Evolutionary conservation across 2,888 invertebrate genomes (phyloP).

Genomic region (Aspidiotus rigidus): DNA sequence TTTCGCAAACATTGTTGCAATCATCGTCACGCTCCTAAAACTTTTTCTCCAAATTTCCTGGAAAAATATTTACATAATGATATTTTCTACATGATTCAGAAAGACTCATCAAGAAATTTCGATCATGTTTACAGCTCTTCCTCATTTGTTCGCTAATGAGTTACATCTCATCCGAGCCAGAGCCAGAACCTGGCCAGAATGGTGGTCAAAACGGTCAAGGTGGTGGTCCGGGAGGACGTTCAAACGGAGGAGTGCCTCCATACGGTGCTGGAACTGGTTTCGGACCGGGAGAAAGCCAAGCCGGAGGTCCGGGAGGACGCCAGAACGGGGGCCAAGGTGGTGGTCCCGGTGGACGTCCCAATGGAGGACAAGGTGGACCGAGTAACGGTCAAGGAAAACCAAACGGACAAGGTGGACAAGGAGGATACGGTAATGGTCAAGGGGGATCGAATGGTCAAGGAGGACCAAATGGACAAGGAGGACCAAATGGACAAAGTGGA

Average conservation of each 20-base stretch:
- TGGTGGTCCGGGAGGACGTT: background rate
- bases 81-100: background rate
- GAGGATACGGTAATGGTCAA: too few relatives aligned
- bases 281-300: background rate
- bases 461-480: too few relatives aligned
- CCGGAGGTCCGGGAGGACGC: background rate
- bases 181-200: background rate
- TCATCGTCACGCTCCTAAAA: too few relatives aligned
- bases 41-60: background rate
- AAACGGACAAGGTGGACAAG: too few relatives aligned
- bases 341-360: background rate
- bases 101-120: too few relatives aligned
- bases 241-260: background rate
- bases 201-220: background rate
- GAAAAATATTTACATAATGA: background rate
- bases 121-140: background rate
- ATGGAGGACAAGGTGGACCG: background rate
- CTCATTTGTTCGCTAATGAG: slow-evolving; percentile 7
- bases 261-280: slow-evolving; percentile 7
- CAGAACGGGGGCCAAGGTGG: background rate
- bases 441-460: too few relatives aligned
- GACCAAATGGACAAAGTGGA: too few relatives aligned
- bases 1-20: too few relatives aligned
- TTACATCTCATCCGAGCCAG: background rate
- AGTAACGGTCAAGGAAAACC: too few relatives aligned